Percentiles rank a stretch among this genome's conserved stretches.
Evolutionary conservation across 2,113 vertebrate species (phyloP).

Genomic region (Nymphicus hollandicus): DNA sequence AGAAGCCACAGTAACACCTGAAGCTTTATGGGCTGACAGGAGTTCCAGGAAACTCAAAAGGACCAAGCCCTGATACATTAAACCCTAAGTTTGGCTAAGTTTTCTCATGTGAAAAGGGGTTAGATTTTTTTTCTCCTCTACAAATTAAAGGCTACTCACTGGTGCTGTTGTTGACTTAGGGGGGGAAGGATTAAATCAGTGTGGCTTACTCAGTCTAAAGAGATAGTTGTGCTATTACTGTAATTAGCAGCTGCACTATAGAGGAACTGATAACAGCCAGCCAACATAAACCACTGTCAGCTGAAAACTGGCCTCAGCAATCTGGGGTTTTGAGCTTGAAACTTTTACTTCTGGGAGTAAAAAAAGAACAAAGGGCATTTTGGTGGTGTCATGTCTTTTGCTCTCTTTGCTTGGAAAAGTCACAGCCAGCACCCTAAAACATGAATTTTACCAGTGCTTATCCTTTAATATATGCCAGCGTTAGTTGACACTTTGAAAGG

Average conservation of each 20-base stretch:
- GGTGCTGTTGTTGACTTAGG: not conserved
- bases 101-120: not conserved
- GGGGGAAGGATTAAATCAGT: not conserved
- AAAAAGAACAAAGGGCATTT: not conserved
- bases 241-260: conserved; percentile 19
- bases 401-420: not conserved
- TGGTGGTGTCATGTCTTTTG: not conserved
- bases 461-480: not conserved
- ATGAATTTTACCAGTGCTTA: not conserved
- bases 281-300: not conserved
- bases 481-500: not conserved
- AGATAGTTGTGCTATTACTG: not conserved
- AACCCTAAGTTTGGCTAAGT: not conserved
- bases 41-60: not conserved
- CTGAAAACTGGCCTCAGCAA: not conserved
- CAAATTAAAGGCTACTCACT: not conserved
- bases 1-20: not conserved
- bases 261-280: not conserved
- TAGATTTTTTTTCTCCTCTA: not conserved
- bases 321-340: not conserved
- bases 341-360: not conserved
- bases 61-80: accelerated
- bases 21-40: not conserved
- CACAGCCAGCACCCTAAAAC: not conserved
- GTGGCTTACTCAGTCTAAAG: not conserved